phyloP scores from a whole-genome alignment of 2,888 invertebrate genomes.

The Neoaliturus tenellus region DNA sequence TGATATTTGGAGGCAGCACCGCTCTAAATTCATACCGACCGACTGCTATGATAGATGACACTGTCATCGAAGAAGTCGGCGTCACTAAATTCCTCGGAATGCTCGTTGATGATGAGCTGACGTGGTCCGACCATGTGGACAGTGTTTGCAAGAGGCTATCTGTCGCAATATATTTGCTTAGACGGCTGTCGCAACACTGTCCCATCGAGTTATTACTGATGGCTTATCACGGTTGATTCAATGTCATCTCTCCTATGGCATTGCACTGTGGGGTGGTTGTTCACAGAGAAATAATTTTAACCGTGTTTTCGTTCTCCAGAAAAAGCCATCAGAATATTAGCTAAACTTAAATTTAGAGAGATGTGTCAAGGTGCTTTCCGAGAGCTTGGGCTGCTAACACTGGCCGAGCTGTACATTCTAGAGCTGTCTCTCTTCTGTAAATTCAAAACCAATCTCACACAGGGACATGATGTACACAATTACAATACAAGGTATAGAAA shows the following conservation, averaged over 20 bases:
- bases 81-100: slow-evolving; percentile 14
- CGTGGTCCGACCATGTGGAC: slow-evolving; percentile 33
- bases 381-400: not conserved
- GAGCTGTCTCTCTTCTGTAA: not conserved
- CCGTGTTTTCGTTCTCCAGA: slow-evolving; percentile 13
- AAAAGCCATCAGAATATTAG: slow-evolving; percentile 11
- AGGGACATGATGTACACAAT: not conserved
- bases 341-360: slow-evolving; percentile 33
- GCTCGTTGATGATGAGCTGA: slow-evolving; percentile 26
- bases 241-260: slow-evolving; percentile 19
- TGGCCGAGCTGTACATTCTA: slow-evolving; percentile 3
- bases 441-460: not conserved
- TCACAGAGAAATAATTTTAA: slow-evolving; percentile 7
- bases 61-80: slow-evolving; percentile 12
- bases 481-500: slow-evolving; percentile 15
- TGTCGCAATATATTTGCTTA: not conserved
- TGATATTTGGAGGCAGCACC: not conserved
- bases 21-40: not conserved
- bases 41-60: not conserved
- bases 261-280: not conserved
- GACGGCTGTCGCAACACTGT: not conserved
- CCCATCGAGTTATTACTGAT: slow-evolving; percentile 6
- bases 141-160: slow-evolving; percentile 5
- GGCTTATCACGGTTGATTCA: slow-evolving; percentile 17
- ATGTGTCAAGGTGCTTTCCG: not conserved